Evolutionary conservation across 1,140 invertebrate species (phyloP).

Genomic region (Drosophila truncata): DNA sequence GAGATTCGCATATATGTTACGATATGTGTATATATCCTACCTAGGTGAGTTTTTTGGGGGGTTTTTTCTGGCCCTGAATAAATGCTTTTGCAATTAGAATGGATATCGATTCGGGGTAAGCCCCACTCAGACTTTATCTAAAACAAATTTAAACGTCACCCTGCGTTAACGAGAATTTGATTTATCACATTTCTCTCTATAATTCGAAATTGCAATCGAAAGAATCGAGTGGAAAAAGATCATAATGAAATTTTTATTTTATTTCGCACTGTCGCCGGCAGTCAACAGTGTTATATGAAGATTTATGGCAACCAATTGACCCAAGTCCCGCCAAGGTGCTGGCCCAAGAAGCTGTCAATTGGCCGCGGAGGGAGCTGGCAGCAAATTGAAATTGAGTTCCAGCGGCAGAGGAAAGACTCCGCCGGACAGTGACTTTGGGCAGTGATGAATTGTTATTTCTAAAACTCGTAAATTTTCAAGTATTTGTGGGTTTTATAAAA

Average conservation of each 20-base stretch:
- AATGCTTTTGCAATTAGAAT: slow-evolving; percentile 43
- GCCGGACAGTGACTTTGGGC: slow-evolving; percentile 5
- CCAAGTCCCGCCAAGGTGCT: slow-evolving; percentile 50
- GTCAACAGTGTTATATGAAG: slow-evolving; percentile 75
- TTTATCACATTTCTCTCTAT: slow-evolving; percentile 74
- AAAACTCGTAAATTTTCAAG: slow-evolving; percentile 9
- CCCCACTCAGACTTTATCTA: slow-evolving; percentile 19
- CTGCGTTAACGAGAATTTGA: slow-evolving; percentile 75
- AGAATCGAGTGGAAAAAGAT: slow-evolving; percentile 19
- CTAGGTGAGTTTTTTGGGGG: slow-evolving; percentile 62
- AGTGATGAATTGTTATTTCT: slow-evolving; percentile 34
- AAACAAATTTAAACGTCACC: slow-evolving; percentile 64
- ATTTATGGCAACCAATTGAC: slow-evolving; percentile 77
- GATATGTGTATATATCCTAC: not conserved
- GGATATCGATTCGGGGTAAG: slow-evolving; percentile 32
- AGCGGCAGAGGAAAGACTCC: slow-evolving; percentile 26
- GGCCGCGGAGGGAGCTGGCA: slow-evolving; percentile 19
- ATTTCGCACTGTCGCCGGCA: slow-evolving; percentile 71
- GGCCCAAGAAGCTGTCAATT: slow-evolving; percentile 45
- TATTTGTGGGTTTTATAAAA: not conserved
- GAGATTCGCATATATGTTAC: slow-evolving; percentile 15
- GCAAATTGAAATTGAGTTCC: slow-evolving; percentile 69
- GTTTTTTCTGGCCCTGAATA: slow-evolving; percentile 21
- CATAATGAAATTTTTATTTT: slow-evolving; percentile 69
- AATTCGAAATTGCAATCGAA: slow-evolving; percentile 54